Evolutionary conservation across 1,140 invertebrate species (phyloP).

Genomic region (Matsumurasca onukii): DNA sequence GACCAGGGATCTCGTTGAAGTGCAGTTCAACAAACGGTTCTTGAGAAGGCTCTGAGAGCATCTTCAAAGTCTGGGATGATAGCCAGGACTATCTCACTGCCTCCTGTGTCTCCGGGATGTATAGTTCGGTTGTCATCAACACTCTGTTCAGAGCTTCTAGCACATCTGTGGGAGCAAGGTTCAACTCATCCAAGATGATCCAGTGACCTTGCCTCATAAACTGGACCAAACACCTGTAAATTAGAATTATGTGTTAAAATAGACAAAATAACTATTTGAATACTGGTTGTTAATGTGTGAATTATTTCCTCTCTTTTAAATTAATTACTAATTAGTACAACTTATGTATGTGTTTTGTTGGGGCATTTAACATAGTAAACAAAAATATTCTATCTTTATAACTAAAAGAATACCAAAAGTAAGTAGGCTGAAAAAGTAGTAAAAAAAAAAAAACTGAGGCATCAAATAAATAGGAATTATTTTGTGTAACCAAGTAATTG

Average conservation of each 20-base stretch:
- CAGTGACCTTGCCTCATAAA: constrained; percentile 97
- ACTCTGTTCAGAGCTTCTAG: constrained; percentile 97
- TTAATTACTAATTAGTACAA: too few species aligned
- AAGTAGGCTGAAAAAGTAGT: too few species aligned
- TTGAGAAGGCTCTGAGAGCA: constrained; percentile 93
- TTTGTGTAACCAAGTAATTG: too few species aligned
- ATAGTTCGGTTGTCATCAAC: constrained; percentile 97
- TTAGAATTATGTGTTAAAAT: too few species aligned
- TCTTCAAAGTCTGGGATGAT: constrained; percentile 96
- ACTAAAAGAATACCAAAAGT: too few species aligned
- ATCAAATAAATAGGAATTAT: too few species aligned
- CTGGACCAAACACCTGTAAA: constrained; percentile 78
- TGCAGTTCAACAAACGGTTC: constrained; percentile 98
- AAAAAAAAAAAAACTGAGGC: too few species aligned
- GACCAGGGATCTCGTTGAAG: constrained; percentile 91
- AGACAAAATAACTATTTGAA: not conserved
- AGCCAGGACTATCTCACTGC: constrained; percentile 89
- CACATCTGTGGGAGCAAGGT: constrained; percentile 97
- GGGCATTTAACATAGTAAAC: too few species aligned
- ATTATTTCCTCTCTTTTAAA: not conserved
- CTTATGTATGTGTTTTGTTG: too few species aligned
- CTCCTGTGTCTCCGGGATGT: constrained; percentile 94
- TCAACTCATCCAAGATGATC: constrained; percentile 99
- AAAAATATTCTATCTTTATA: too few species aligned
- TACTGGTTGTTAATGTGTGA: not conserved